Base-by-base conservation (phyloP, 2,888 invertebrate species). In the Allophyes oxyacanthae region DNA sequence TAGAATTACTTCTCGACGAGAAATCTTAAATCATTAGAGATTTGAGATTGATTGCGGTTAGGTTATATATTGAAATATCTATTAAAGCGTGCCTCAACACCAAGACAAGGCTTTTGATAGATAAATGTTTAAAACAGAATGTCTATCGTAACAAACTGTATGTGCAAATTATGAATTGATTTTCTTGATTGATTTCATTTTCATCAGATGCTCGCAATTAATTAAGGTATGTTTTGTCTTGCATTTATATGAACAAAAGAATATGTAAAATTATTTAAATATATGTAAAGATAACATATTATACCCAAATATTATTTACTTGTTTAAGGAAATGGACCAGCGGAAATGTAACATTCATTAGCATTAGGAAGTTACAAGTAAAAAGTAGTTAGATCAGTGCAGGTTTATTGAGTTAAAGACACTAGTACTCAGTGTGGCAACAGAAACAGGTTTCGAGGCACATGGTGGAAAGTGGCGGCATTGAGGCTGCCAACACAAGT, bases 381-480 rank as follows among this genome's bases (percentile, higher is more conserved):
- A 67, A 72, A 61, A 72, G 52, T 44, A 51, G 58, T 55, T 36
- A 36, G 37, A 56, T 71, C 51, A 61, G 62, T 28, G 28, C 28
- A 8, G 28, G 8, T 54, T 65, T 70, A 57, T 64, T 69, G 59
- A 72, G 72, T 67, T 78, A 64, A 63, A 69, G 57, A 45, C 58
- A 62, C 49, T 60, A 73, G 67, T 67, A 41, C 13, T 63, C 13
- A 69, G 36, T 63, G 67, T 62, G 58, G 58, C 33, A 41, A 42
- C 37, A 54, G 45, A 75, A 84, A 88, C 89, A 73, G 85, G 89
- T 89, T 89, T 79, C 20, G 78, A 70, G 78, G 78, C 87, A 84
- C 79, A 85, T 87, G 85, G 85, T 87, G 86, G 87, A 88, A 89
- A 88, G 88, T 85, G 81, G 83, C 77, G 63, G 69, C 69, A 37